Percentiles rank a stretch among this genome's conserved stretches.
Conservation (phyloP, 2,888 invertebrate genomes). For the Xanthorhoe designata region DNA sequence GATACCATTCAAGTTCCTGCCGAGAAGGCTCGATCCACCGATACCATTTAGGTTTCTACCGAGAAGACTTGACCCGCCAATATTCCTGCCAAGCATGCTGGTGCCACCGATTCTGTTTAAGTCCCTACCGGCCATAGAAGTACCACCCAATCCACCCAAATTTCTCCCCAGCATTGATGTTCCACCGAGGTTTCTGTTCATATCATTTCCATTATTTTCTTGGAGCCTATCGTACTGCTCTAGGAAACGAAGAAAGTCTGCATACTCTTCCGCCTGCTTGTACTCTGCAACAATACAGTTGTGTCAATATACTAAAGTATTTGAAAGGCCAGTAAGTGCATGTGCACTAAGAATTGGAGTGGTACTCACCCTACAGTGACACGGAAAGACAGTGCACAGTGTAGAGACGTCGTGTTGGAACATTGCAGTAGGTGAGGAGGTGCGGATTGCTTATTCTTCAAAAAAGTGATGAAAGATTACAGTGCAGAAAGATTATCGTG, state of each 20-base stretch:
- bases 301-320: constrained; percentile 19
- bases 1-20: constrained; percentile 54
- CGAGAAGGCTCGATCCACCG: constrained; percentile 52
- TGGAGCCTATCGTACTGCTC: constrained; percentile 59
- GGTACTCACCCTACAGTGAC: constrained; percentile 58
- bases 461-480: constrained; percentile 42
- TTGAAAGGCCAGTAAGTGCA: constrained; percentile 1
- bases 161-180: constrained; percentile 52
- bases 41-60: constrained; percentile 58
- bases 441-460: constrained; percentile 52
- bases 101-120: constrained; percentile 50
- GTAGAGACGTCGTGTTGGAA: constrained; percentile 56
- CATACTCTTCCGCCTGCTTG: constrained; percentile 66
- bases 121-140: constrained; percentile 46
- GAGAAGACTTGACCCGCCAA: constrained; percentile 46
- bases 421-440: constrained; percentile 47
- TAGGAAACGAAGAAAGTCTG: constrained; percentile 68
- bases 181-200: constrained; percentile 55
- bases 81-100: constrained; percentile 52
- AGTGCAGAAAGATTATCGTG: constrained; percentile 34
- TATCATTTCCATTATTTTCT: constrained; percentile 51
- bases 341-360: constrained; percentile 47
- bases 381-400: constrained; percentile 52
- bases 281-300: constrained; percentile 67
- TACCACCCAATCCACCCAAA: constrained; percentile 51